Percentiles rank a stretch among this genome's conserved stretches.
Evolutionary conservation across 2,797 vertebrate species (phyloP).

Genomic region (Cossypha heuglini): DNA sequence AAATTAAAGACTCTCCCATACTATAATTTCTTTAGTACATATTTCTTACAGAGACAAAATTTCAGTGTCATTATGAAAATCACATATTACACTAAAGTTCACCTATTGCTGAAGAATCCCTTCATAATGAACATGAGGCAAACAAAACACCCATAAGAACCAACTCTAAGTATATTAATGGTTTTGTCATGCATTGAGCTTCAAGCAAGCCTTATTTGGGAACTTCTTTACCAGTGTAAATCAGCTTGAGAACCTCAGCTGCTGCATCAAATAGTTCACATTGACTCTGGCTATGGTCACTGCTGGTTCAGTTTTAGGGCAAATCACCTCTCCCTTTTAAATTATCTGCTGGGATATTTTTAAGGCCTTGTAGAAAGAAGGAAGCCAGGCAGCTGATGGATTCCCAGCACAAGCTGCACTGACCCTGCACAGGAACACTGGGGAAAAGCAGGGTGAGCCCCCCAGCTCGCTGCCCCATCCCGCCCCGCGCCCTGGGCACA

Average conservation of each 20-base stretch:
- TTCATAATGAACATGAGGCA: neutral
- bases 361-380: neutral
- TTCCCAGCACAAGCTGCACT: neutral
- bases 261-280: neutral
- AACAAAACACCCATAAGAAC: neutral
- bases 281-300: neutral
- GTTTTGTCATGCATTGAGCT: fast-evolving
- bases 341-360: neutral
- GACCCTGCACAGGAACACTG: fast-evolving
- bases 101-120: neutral
- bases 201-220: neutral
- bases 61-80: neutral
- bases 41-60: neutral
- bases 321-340: neutral
- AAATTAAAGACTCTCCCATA: neutral
- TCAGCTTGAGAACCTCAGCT: neutral
- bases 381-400: neutral
- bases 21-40: neutral
- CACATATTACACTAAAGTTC: fast-evolving
- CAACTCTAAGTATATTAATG: neutral
- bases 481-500: fast-evolving
- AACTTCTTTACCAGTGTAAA: neutral
- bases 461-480: fast-evolving
- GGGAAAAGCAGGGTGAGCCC: neutral
- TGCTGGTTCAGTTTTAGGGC: neutral